Conservation (phyloP, 2,113 vertebrate genomes). For the Larimichthys crocea region DNA sequence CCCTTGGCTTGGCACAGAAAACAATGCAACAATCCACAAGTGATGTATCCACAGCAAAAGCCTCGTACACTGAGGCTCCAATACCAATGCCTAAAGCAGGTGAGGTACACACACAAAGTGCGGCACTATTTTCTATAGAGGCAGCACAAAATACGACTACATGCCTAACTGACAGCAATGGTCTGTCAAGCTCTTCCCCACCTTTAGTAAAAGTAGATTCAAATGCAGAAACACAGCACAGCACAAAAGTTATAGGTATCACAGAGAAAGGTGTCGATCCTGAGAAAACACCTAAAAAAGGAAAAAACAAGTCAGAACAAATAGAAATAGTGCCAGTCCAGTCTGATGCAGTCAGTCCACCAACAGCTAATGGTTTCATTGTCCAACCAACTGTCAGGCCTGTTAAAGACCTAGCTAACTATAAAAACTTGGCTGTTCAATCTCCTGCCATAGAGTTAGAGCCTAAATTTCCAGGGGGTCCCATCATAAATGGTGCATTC, state of each 20-base stretch:
- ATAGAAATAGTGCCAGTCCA: constrained; percentile 1
- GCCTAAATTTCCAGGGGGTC: constrained; percentile 1
- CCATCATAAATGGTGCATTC: not conserved
- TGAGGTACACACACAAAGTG: constrained; percentile 71
- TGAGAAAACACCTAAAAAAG: constrained; percentile 24
- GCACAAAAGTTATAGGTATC: constrained; percentile 25
- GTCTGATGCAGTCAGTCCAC: constrained; percentile 7
- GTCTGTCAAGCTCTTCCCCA: constrained; percentile 42
- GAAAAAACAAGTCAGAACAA: constrained; percentile 14
- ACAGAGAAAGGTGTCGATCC: constrained; percentile 19
- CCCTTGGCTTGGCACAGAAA: constrained; percentile 66
- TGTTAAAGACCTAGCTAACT: constrained; percentile 4
- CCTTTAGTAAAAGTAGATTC: constrained; percentile 51
- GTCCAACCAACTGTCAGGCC: constrained; percentile 14
- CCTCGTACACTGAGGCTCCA: constrained; percentile 70
- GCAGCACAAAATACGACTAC: constrained; percentile 38
- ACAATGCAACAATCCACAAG: constrained; percentile 66
- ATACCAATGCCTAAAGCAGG: constrained; percentile 73
- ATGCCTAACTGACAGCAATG: constrained; percentile 43
- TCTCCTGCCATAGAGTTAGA: not conserved
- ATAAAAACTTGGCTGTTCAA: constrained; percentile 12
- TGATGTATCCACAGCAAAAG: constrained; percentile 68
- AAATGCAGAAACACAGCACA: constrained; percentile 43
- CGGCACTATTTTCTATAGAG: constrained; percentile 50
- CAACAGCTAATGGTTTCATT: constrained; percentile 4